These are phyloP conservation scores for Keiferia lycopersicella DNA, from an alignment of 2,888 invertebrate genomes.

Conservation along the genomic window DNA sequence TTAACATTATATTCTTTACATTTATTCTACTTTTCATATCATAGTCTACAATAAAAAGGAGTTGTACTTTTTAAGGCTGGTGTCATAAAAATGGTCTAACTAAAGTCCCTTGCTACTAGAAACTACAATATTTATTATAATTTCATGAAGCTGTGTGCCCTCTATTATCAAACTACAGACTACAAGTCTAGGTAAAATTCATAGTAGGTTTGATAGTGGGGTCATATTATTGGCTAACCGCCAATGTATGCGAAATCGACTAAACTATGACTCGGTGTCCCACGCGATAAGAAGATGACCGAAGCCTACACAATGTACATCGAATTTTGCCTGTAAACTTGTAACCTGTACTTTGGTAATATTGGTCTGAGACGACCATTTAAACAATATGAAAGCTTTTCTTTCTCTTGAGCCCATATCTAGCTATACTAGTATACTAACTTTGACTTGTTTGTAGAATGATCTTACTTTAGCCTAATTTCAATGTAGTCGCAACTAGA, in stretches of 20 bases:
- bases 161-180: no score
- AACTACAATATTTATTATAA: not conserved
- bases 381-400: not conserved
- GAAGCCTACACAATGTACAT: no score
- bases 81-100: no score
- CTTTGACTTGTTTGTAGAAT: constrained; percentile 27
- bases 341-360: no score
- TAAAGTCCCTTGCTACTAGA: not conserved
- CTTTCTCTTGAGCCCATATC: constrained; percentile 8
- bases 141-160: not conserved
- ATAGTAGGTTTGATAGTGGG: no score
- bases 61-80: not conserved
- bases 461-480: constrained; percentile 36
- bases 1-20: constrained; percentile 35
- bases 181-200: no score
- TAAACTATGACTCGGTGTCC: no score
- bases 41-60: not conserved
- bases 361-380: not conserved
- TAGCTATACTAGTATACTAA: constrained; percentile 15
- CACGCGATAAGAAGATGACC: no score
- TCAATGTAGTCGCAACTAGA: constrained; percentile 56
- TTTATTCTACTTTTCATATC: constrained; percentile 21
- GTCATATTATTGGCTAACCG: no score
- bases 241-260: no score
- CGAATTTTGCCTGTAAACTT: no score